Evolutionary conservation across 1,140 invertebrate genomes (phyloP), one percentile per base, ranked within the genome.

Genomic region (Temnothorax longispinosus): DNA sequence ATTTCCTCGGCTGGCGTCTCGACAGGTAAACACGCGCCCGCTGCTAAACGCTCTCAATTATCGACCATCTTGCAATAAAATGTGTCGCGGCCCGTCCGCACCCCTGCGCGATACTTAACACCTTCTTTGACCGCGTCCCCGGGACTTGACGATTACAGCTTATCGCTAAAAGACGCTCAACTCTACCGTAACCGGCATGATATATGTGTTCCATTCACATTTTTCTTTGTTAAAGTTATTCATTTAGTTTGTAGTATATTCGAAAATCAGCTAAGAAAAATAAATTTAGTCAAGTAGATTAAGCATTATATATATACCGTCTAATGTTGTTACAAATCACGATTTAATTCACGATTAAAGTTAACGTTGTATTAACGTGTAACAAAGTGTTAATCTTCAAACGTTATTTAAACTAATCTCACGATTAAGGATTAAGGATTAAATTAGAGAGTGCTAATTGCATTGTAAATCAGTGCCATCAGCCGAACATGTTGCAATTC

Each of bases 11-110:
- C 65, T 21, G 11, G 71, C 87, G 87, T 86, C 88, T 89, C 78
- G 78, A 92, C 92, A 94, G 93, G 92, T 93, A 93, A 91, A 92
- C 91, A 89, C 84, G 77, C 89, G 86, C 82, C 72, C 86, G 64
- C 62, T 64, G 85, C 85, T 89, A 89, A 92, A 88, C 71, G 89
- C 71, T 89, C 88, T 87, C 91, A 91, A 92, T 93, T 91, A 91
- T 91, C 64, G 80, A 60, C 54, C 58, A 27, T 41, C 50, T 72
- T 71, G 76, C 62, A 65, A 38, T 75, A 84, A 84, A 84, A 75
- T 60, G 13, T 60, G 52, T 50, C 52, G 15, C 67, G 52, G 35
- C 54, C 11, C 41, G 47, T 69, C 13, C 64, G 10, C 64, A 69
- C 15, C 27, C 41, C 13, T 27, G 21, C 35, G 41, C 54, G 47